Percentiles rank a stretch among this genome's conserved stretches.
Evolutionary conservation across 2,888 invertebrate genomes (phyloP).

Genomic region (Adineta ricciae): DNA sequence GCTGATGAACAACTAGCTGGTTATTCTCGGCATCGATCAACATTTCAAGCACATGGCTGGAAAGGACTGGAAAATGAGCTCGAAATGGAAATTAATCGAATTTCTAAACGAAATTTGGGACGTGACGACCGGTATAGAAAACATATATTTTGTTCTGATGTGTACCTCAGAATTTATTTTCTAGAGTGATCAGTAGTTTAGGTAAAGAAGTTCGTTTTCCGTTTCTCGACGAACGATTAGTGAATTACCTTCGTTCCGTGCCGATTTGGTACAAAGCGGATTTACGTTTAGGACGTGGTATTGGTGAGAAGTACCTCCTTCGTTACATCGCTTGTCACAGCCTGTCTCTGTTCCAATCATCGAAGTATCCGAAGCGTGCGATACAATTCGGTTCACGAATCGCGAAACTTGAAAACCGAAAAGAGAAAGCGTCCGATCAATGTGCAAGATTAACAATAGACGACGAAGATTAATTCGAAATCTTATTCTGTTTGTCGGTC

Average conservation of each 20-base stretch:
- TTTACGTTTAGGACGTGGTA: slow-evolving; percentile 55
- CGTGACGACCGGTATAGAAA: slow-evolving; percentile 66
- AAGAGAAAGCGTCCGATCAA: slow-evolving; percentile 31
- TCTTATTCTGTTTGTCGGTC: background rate
- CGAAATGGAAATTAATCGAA: slow-evolving; percentile 68
- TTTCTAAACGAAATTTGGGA: slow-evolving; percentile 79
- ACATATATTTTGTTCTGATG: slow-evolving; percentile 23
- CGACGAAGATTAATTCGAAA: background rate
- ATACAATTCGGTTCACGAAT: slow-evolving; percentile 93
- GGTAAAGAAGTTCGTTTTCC: slow-evolving; percentile 63
- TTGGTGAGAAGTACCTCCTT: slow-evolving; percentile 84
- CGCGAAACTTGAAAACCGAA: slow-evolving; percentile 49
- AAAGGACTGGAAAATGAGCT: slow-evolving; percentile 58
- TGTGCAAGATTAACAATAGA: slow-evolving; percentile 25
- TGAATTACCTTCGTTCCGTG: slow-evolving; percentile 51
- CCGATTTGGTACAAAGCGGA: slow-evolving; percentile 51
- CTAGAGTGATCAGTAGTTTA: slow-evolving; percentile 73
- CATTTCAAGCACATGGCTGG: slow-evolving; percentile 53
- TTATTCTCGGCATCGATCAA: slow-evolving; percentile 73
- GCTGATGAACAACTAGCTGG: slow-evolving; percentile 95
- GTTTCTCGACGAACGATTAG: slow-evolving; percentile 57
- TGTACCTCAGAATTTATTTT: background rate
- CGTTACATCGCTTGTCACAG: slow-evolving; percentile 52
- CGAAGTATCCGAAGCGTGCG: slow-evolving; percentile 73
- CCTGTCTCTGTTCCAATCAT: slow-evolving; percentile 47